A percentile compares a stretch with the other conserved stretches of the same genome.
These are phyloP conservation scores for Potamarius usumacintae DNA, from an alignment of 2,113 vertebrate genomes.

Conservation along the genomic window DNA sequence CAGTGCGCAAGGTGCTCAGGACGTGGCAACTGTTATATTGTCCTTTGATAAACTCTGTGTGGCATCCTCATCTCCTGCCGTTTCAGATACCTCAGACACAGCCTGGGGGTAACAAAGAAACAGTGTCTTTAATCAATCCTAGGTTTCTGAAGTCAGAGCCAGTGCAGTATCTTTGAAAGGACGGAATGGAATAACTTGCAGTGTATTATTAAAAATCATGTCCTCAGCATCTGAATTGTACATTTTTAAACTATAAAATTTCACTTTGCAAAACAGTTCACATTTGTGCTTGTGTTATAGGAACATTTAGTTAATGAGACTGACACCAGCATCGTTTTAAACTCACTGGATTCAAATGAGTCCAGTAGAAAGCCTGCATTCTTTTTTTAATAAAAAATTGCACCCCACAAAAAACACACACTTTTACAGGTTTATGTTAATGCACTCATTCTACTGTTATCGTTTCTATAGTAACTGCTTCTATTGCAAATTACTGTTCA, in stretches of 20 bases:
- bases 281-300: too few species aligned
- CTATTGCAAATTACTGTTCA: background rate
- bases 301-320: background rate
- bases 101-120: constrained; percentile 55
- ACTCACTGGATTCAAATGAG: background rate
- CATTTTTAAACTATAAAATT: background rate
- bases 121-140: background rate
- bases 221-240: background rate
- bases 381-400: background rate
- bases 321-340: background rate
- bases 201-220: background rate
- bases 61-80: constrained; percentile 56
- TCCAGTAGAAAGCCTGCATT: background rate
- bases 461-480: background rate
- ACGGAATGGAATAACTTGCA: background rate
- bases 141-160: background rate
- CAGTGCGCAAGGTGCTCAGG: constrained; percentile 52
- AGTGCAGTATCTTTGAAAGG: background rate
- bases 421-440: background rate
- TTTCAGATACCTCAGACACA: constrained; percentile 57
- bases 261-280: too few species aligned
- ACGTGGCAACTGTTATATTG: constrained; percentile 50
- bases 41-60: constrained; percentile 53
- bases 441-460: background rate
- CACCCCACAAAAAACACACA: background rate